Conservation (phyloP, 2,113 vertebrate genomes). For the Anguilla rostrata region DNA sequence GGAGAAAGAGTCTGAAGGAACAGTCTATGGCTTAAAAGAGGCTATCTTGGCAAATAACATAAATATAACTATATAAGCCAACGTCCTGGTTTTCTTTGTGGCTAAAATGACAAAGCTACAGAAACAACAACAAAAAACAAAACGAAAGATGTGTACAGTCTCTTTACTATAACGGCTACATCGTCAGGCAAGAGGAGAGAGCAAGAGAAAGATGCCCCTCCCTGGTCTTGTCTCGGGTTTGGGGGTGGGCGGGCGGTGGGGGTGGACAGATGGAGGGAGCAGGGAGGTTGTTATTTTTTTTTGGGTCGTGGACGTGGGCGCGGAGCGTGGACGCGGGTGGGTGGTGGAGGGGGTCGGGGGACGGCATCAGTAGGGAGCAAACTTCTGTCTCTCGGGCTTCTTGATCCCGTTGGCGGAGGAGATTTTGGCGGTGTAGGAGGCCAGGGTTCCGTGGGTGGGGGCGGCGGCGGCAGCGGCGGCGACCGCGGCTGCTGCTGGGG, state of each 20-base stretch:
- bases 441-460: slow-evolving; percentile 70
- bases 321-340: not conserved
- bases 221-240: slow-evolving; percentile 67
- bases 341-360: not conserved
- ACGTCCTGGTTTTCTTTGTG: slow-evolving; percentile 37
- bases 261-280: not conserved
- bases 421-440: slow-evolving; percentile 94
- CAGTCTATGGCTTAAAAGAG: slow-evolving; percentile 50
- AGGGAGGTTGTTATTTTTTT: slow-evolving; percentile 18
- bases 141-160: slow-evolving; percentile 20
- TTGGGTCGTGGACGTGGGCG: too few relatives aligned
- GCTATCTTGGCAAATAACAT: slow-evolving; percentile 42
- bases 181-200: slow-evolving; percentile 29
- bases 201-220: slow-evolving; percentile 75
- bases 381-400: slow-evolving; percentile 93
- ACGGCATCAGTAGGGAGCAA: slow-evolving; percentile 83
- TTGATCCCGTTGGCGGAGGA: slow-evolving; percentile 88
- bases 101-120: slow-evolving; percentile 43
- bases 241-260: too few relatives aligned
- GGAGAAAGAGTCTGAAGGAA: slow-evolving; percentile 25
- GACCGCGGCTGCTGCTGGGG: slow-evolving; percentile 49
- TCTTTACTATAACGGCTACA: slow-evolving; percentile 45
- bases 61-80: slow-evolving; percentile 35
- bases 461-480: slow-evolving; percentile 60
- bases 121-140: slow-evolving; percentile 33